Base-by-base conservation (phyloP, 2,113 vertebrate genomes). In the Melanerpes formicivorus region DNA sequence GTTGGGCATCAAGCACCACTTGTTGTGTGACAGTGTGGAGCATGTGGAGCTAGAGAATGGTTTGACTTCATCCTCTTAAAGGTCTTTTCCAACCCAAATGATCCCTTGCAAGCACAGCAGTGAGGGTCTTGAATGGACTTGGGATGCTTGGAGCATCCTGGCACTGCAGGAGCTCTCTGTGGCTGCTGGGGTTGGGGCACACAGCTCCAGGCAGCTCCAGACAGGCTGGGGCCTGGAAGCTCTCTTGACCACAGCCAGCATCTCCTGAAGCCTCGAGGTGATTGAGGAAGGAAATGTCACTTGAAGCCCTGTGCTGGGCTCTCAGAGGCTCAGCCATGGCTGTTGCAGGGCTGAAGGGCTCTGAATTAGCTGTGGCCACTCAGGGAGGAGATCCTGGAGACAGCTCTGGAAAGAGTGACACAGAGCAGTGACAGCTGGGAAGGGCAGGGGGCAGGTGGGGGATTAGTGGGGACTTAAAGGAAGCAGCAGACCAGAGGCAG, bases 181-280 rank as follows among this genome's bases (percentile, higher is more conserved):
- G 34, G 34, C 62, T 48, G 63, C 52, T 26, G 44, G 26, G 27
- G 3, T 55, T 29, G 37, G 67, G 58, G 37, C n/a, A 18, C 1
- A 0, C 42, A 64, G 32, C 55, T 82, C 62, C 27, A 2, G 1
- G 6, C 8, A 25, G 48, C 56, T 75, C 63, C 42, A 27, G 19
- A 5, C 3, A 2, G 9, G 16, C 62, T 1, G 1, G 50, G 27
- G 5, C 8, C 25, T 30, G 3, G 4, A 42, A 50, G 79, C 9
- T 26, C 21, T 54, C 37, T 2, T 29, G 52, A 9, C 63, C 44
- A 19, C 44, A 27, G n/a, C 4, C 1, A 40, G 13, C 22, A 6
- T 77, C 80, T 80, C 48, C 46, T 30, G 23, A 87, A 87, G 54
- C 30, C 27, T 56, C n/a, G 3, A 71, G 29, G 42, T 77, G 75